Conservation (phyloP, 2,113 vertebrate species). For the Rhinoptilus africanus region DNA sequence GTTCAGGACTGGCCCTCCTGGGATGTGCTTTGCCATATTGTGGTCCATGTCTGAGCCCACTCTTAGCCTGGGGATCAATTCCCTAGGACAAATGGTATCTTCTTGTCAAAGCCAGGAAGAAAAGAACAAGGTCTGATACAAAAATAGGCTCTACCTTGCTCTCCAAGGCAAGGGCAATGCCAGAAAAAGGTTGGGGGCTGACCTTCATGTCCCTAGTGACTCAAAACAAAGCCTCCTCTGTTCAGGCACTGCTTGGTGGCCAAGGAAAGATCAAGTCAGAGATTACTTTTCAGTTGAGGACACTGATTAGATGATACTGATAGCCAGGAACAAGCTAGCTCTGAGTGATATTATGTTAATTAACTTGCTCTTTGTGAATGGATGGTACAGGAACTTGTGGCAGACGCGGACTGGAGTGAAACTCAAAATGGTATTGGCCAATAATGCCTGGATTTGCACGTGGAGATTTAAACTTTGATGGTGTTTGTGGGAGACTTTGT, state of each 20-base stretch:
- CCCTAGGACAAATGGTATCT: not conserved
- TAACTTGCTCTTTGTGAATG: constrained; percentile 24
- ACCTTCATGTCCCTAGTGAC: constrained; percentile 26
- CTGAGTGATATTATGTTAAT: constrained; percentile 52
- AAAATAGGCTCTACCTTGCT: not conserved
- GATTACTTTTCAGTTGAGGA: constrained; percentile 64
- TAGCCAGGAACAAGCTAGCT: constrained; percentile 23
- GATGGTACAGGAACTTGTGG: not conserved
- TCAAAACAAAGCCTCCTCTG: constrained; percentile 55
- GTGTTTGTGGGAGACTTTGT: not conserved
- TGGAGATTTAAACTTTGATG: not conserved
- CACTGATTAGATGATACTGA: constrained; percentile 57
- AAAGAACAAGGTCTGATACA: not conserved
- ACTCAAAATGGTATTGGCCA: not conserved
- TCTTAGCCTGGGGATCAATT: not conserved
- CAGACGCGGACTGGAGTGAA: not conserved
- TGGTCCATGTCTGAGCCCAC: not conserved
- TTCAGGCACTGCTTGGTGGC: constrained; percentile 10
- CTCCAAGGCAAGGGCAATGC: not conserved
- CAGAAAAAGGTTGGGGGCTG: constrained; percentile 17
- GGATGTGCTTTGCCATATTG: not conserved
- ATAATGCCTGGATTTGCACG: not conserved
- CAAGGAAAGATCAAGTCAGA: constrained; percentile 59
- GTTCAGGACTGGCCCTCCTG: not conserved
- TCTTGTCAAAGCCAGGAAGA: not conserved